Percentiles rank a stretch among this genome's conserved stretches.
Conservation (phyloP, 2,888 invertebrate genomes). For the Cheilosia vulpina region DNA sequence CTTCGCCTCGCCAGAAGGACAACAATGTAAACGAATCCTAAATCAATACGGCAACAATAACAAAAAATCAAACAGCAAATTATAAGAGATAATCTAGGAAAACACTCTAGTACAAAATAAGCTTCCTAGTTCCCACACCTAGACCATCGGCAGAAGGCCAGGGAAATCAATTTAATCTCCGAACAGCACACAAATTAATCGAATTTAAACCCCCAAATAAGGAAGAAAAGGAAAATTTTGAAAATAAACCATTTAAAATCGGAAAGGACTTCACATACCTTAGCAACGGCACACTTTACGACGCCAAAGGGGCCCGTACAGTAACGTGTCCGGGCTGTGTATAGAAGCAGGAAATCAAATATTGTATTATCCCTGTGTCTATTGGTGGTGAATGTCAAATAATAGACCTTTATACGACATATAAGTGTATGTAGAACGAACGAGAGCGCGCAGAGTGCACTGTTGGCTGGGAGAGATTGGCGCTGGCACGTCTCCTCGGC, state of each 20-base stretch:
- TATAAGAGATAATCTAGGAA: constrained; percentile 51
- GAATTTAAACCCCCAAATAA: constrained; percentile 47
- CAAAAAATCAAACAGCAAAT: constrained; percentile 29
- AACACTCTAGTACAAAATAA: constrained; percentile 1
- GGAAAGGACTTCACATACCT: constrained; percentile 37
- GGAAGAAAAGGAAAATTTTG: constrained; percentile 12
- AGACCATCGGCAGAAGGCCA: not conserved
- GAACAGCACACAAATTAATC: constrained; percentile 58
- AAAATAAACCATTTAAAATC: constrained; percentile 26
- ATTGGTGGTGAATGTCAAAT: constrained; percentile 64
- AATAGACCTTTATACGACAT: constrained; percentile 44
- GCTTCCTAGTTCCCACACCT: too few relatives aligned
- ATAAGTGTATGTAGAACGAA: not conserved
- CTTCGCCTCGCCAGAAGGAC: constrained; percentile 29
- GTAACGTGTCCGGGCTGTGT: not conserved
- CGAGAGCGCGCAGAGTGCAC: not conserved
- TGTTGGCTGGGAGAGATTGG: constrained; percentile 19
- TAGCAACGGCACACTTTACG: constrained; percentile 17
- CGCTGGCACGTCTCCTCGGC: constrained; percentile 18
- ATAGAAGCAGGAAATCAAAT: constrained; percentile 63
- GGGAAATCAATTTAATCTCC: constrained; percentile 55
- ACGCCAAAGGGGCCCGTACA: not conserved
- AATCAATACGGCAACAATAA: constrained; percentile 35
- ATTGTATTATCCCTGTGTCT: constrained; percentile 68
- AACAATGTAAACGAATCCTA: constrained; percentile 27